Percentiles rank a stretch among this genome's conserved stretches.
Evolutionary conservation across 92 coral and sea anemone species (phyloP).

Genomic region (Pocillopora meandrina): DNA sequence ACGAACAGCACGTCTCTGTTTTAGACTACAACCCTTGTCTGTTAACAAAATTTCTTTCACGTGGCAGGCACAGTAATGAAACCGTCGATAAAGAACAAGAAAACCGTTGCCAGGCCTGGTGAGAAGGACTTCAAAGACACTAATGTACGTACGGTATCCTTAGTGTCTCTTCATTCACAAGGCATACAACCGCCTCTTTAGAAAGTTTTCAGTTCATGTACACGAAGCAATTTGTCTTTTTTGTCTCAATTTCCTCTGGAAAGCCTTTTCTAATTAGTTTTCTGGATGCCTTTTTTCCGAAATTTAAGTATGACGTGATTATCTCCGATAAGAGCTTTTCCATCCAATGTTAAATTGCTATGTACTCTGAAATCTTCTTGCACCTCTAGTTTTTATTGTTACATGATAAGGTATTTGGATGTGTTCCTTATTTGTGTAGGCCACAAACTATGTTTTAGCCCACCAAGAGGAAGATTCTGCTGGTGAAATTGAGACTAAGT

Average conservation of each 20-base stretch:
- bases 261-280: no score
- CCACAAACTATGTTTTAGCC: slow-evolving; percentile 82
- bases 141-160: slow-evolving; percentile 45
- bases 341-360: no score
- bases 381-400: neutral
- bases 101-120: slow-evolving; percentile 85
- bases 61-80: slow-evolving; percentile 82
- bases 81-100: slow-evolving; percentile 92
- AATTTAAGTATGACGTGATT: no score
- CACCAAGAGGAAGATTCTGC: slow-evolving; percentile 97
- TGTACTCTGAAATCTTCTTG: no score
- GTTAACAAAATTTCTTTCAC: neutral
- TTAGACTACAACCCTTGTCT: neutral
- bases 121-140: slow-evolving; percentile 81
- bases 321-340: no score
- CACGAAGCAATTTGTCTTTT: neutral
- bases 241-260: no score
- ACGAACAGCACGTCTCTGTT: no score
- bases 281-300: no score
- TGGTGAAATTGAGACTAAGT: slow-evolving; percentile 94
- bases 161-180: neutral
- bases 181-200: neutral
- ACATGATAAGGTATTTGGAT: neutral
- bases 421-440: slow-evolving; percentile 55
- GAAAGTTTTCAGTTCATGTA: neutral